phyloP scores from a whole-genome alignment of 2,888 invertebrate species.

The Tromatobia lineatoria region DNA sequence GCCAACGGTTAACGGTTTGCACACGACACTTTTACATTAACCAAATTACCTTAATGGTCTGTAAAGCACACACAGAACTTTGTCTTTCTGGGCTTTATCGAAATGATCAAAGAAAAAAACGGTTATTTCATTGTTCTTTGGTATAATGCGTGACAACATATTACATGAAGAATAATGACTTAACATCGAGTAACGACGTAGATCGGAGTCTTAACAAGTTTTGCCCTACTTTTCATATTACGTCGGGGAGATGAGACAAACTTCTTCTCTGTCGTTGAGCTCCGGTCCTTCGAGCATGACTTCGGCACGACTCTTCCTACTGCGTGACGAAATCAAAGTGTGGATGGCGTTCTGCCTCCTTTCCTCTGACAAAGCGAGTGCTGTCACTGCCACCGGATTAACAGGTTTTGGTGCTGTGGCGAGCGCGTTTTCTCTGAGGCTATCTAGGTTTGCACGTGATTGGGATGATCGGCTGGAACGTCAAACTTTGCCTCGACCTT shows the following conservation, averaged over 20 bases:
- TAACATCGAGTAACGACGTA: not conserved
- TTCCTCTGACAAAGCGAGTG: conserved; percentile 14
- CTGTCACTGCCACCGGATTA: not conserved
- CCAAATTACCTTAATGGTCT: not conserved
- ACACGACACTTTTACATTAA: not conserved
- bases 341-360: conserved; percentile 2
- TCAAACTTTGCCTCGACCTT: no score
- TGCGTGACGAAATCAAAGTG: not conserved
- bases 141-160: no score
- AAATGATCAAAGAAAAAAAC: not conserved
- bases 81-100: not conserved
- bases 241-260: conserved; percentile 4
- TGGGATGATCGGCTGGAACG: no score
- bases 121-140: no score
- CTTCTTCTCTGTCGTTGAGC: conserved; percentile 25
- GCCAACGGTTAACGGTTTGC: no score
- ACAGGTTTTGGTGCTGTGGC: no score
- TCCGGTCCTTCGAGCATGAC: conserved; percentile 18
- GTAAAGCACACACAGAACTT: not conserved
- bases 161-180: no score
- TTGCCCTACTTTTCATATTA: conserved; percentile 29
- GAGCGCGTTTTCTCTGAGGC: no score
- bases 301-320: conserved; percentile 1
- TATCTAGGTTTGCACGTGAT: no score
- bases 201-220: not conserved